phyloP scores from a whole-genome alignment of 2,113 vertebrate species.

The Pluvialis apricaria region DNA sequence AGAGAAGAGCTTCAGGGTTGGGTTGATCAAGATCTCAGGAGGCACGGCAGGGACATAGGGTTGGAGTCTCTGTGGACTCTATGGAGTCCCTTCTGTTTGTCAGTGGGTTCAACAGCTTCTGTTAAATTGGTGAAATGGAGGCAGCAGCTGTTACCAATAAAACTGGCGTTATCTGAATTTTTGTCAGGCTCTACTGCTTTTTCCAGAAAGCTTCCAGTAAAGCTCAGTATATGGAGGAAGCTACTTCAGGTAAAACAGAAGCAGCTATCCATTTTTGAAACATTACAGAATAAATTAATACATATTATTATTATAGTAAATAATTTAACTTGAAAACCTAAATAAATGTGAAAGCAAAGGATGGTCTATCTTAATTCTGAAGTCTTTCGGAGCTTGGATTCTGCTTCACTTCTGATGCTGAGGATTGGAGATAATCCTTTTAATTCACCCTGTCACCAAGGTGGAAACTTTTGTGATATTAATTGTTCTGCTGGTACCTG shows the following conservation, averaged over 20 bases:
- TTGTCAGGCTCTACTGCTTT: not conserved
- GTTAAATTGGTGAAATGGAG: not conserved
- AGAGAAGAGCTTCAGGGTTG: fast-evolving
- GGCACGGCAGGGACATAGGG: not conserved
- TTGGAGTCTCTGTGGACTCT: not conserved
- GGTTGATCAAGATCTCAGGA: fast-evolving
- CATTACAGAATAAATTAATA: not conserved
- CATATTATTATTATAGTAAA: not conserved
- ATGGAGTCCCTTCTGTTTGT: not conserved
- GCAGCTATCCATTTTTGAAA: not conserved
- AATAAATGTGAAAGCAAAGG: not conserved
- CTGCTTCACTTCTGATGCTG: not conserved
- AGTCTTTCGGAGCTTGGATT: not conserved
- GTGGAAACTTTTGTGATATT: not conserved
- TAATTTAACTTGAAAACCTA: not conserved
- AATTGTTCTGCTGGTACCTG: not conserved
- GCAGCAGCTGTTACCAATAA: not conserved
- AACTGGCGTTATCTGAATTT: not conserved
- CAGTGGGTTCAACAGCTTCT: not conserved
- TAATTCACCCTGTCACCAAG: not conserved
- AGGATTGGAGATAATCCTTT: not conserved
- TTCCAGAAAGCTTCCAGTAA: not conserved
- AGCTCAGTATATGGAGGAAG: not conserved
- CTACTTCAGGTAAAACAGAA: not conserved
- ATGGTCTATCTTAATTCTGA: not conserved